Base-by-base conservation (phyloP, 2,888 invertebrate genomes). In the Papilio elwesi region DNA sequence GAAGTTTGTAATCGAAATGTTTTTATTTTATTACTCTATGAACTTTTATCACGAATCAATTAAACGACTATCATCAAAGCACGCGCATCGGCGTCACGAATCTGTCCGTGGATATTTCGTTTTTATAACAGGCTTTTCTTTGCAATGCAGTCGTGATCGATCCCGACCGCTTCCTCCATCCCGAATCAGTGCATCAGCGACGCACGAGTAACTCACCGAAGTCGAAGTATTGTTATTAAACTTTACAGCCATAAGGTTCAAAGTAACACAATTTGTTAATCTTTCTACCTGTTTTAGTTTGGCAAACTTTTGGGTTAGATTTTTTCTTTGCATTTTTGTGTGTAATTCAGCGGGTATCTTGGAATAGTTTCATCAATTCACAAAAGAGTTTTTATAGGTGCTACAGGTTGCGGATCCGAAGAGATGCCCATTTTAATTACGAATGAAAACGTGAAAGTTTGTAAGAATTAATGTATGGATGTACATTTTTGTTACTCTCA, bases 161-260 rank as follows among this genome's bases (percentile, higher is more conserved):
- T 73, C 70, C 68, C 68, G 55, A 63, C 59, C 69, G 26, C 26
- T 26, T 74, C 71, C 73, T 75, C 70, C 68, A 64, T 73, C 53
- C 43, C 55, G 69, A 74, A 75, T 76, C 71, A 63, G 57, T 73
- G 73, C 67, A 74, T 73, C 76, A 68, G 76, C 68, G 74, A 76
- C 76, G 78, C 78, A 78, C 76, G 76, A 76, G 67, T 72, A 69
- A 57, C 65, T 62, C 47, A 26, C 16, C 15, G 15, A 53, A 43
- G 11, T 51, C 51, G 26, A 51, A 8, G 48, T 16, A 67, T 67
- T 74, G 43, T 66, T 55, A 26, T 9, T 48, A 63, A 57, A 70
- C 9, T 26, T 49, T 66, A 38, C 13, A 15, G 16, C 6, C 38
- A 51, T 67, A 70, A 70, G 67, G 67, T 67, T 36, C 66, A 74